A percentile compares a stretch with the other conserved stretches of the same genome.
Conservation (phyloP, 2,113 vertebrate species). For the Clarias batrachus region DNA sequence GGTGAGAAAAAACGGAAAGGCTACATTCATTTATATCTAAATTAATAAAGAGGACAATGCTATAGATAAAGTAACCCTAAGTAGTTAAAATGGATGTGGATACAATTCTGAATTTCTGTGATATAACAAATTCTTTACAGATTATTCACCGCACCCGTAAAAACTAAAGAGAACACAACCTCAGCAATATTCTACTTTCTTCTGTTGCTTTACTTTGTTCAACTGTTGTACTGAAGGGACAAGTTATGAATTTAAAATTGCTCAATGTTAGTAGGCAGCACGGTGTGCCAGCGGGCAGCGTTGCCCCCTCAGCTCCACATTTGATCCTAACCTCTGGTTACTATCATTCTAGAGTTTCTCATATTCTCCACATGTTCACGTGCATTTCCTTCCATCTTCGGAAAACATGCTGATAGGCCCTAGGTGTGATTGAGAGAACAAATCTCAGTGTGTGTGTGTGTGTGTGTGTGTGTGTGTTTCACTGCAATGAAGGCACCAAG, state of each 20-base stretch:
- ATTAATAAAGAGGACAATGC: slow-evolving; percentile 29
- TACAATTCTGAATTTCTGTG: not conserved
- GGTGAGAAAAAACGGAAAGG: not conserved
- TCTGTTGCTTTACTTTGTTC: not conserved
- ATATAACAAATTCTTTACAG: not conserved
- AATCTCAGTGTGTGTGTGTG: not conserved
- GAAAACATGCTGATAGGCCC: not conserved
- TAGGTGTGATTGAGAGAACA: not conserved
- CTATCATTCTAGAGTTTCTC: not conserved
- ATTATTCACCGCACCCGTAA: not conserved
- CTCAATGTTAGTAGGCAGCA: not conserved
- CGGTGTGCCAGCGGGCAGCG: not conserved
- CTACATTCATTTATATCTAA: slow-evolving; percentile 22
- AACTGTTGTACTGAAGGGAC: not conserved
- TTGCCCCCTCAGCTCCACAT: not conserved
- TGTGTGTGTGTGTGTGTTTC: not conserved
- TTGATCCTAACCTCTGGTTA: not conserved
- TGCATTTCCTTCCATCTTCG: not conserved
- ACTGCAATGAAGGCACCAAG: not conserved
- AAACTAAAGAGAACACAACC: not conserved
- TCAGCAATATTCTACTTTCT: not conserved
- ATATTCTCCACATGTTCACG: not conserved
- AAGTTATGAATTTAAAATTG: slow-evolving; percentile 1
- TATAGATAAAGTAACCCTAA: not conserved
- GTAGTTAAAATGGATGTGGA: slow-evolving; percentile 4